These are phyloP conservation scores for Oophaga pumilio DNA, from an alignment of 2,113 vertebrate species.

Conservation along the genomic window DNA sequence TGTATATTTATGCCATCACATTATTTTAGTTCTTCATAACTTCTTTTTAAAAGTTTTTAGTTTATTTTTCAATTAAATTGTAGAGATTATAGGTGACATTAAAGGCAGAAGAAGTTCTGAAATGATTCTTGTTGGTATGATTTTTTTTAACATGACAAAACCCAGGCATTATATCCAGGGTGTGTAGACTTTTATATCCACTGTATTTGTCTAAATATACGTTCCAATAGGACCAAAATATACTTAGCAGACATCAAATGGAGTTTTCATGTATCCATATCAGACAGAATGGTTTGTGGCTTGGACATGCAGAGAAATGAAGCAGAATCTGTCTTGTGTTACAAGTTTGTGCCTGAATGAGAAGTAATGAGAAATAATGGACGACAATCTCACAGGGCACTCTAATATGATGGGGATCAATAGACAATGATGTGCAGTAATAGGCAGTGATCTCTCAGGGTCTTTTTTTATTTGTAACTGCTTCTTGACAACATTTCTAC, in stretches of 20 bases:
- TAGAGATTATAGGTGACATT: too few relatives aligned
- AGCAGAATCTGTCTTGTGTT: constrained; percentile 32
- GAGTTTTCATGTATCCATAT: background rate
- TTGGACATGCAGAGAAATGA: constrained; percentile 3
- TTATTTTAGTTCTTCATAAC: too few relatives aligned
- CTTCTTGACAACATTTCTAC: constrained; percentile 29
- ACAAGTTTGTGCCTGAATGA: constrained; percentile 45
- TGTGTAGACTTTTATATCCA: background rate
- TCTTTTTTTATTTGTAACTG: constrained; percentile 49
- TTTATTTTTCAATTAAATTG: too few relatives aligned
- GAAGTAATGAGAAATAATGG: constrained; percentile 55
- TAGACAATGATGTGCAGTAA: constrained; percentile 57
- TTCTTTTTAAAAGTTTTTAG: too few relatives aligned
- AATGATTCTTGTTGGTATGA: too few relatives aligned
- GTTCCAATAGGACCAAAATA: background rate
- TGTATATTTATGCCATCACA: too few relatives aligned
- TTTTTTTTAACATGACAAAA: too few relatives aligned
- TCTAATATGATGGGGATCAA: constrained; percentile 55
- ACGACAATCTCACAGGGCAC: constrained; percentile 45
- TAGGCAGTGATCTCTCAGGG: constrained; percentile 49
- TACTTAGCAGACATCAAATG: background rate
- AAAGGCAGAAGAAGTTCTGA: too few relatives aligned
- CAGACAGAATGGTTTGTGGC: background rate
- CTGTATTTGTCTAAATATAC: background rate
- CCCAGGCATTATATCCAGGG: background rate